These are phyloP conservation scores for Caenorhabditis tropicalis DNA, from an alignment of 1,140 invertebrate species.

Conservation along the genomic window DNA sequence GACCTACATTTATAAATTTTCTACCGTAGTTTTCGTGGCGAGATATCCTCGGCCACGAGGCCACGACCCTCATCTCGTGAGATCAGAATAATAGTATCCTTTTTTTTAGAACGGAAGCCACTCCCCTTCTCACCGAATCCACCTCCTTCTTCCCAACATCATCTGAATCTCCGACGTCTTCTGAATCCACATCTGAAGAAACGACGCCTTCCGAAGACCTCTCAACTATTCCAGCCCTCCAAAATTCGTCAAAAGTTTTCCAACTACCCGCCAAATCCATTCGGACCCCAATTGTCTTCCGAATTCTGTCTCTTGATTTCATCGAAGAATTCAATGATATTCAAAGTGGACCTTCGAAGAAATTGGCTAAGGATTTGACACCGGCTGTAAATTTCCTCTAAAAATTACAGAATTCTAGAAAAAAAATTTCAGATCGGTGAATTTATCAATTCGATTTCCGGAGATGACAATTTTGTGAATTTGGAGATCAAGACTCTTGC, in stretches of 20 bases:
- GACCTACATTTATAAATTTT: too few relatives aligned
- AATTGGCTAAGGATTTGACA: neutral
- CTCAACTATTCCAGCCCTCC: neutral
- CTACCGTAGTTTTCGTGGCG: too few relatives aligned
- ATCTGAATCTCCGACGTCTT: neutral
- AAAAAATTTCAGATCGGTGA: neutral
- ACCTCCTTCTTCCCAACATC: neutral
- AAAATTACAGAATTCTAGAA: too few relatives aligned
- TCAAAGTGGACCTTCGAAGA: conserved; percentile 15
- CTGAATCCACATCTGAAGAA: neutral
- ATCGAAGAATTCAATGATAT: conserved; percentile 9
- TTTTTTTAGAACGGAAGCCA: neutral
- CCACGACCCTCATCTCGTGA: too few relatives aligned
- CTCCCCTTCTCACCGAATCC: neutral
- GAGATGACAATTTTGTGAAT: conserved; percentile 1
- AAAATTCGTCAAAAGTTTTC: conserved; percentile 25
- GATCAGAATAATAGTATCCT: too few relatives aligned
- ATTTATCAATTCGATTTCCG: conserved; percentile 18
- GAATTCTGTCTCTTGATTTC: neutral
- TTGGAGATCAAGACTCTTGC: neutral
- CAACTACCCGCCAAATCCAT: conserved; percentile 11
- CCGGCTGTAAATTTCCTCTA: too few relatives aligned
- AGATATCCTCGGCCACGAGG: too few relatives aligned
- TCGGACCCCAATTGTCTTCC: neutral
- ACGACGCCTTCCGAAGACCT: neutral